Conservation (phyloP, 2,888 invertebrate genomes). For the Dynastes grantii region DNA sequence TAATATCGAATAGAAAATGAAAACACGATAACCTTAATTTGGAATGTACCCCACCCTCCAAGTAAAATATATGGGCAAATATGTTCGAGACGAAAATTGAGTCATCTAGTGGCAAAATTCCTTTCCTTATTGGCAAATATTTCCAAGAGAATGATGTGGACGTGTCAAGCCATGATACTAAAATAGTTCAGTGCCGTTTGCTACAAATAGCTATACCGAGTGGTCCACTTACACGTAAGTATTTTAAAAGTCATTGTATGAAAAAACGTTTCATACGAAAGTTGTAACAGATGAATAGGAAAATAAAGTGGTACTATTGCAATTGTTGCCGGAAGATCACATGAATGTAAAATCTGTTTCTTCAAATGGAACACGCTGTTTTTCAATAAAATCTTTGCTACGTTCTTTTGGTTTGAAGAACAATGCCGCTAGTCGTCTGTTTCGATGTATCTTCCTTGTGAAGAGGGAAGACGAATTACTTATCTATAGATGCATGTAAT, state of each 20-base stretch:
- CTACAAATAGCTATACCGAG: not conserved
- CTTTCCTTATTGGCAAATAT: constrained; percentile 36
- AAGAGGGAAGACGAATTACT: too few relatives aligned
- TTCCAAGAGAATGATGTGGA: not conserved
- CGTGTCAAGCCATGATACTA: not conserved
- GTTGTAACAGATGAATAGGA: not conserved
- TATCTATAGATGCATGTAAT: too few relatives aligned
- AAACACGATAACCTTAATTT: not conserved
- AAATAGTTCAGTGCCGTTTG: not conserved
- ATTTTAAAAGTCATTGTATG: too few relatives aligned
- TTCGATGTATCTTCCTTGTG: too few relatives aligned
- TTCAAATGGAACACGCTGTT: not conserved
- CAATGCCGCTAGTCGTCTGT: too few relatives aligned
- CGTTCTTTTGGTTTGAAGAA: too few relatives aligned
- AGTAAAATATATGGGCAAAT: constrained; percentile 21
- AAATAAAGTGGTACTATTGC: not conserved
- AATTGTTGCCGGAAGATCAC: not conserved
- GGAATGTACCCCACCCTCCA: not conserved
- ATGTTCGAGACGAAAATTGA: constrained; percentile 11
- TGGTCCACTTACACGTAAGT: too few relatives aligned
- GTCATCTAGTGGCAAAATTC: constrained; percentile 26
- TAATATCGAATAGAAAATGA: not conserved
- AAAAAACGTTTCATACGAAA: too few relatives aligned
- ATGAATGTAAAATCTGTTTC: not conserved
- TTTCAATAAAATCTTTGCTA: too few relatives aligned